phyloP scores from a whole-genome alignment of 1,140 invertebrate genomes.

The Aphelenchoides besseyi region DNA sequence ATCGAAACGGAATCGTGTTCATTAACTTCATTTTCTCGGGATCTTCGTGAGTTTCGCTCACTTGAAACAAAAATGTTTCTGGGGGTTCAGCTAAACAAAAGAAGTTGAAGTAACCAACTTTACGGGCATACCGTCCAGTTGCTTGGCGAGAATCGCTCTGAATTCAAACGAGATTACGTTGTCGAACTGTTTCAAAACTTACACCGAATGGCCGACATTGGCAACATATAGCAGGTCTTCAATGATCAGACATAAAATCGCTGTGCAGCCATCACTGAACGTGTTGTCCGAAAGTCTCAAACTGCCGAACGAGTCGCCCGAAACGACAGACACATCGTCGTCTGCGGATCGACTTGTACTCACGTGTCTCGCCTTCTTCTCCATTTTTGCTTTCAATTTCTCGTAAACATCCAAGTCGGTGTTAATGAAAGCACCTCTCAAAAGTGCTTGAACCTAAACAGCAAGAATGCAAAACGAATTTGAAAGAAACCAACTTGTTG shows the following conservation, averaged over 20 bases:
- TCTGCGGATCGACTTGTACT: neutral
- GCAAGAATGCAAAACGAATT: neutral
- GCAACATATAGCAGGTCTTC: neutral
- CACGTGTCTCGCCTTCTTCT: constrained; percentile 2
- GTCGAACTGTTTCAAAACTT: neutral
- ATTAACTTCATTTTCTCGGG: neutral
- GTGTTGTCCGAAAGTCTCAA: neutral
- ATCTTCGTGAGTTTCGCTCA: neutral
- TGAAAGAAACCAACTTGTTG: neutral
- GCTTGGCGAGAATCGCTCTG: neutral
- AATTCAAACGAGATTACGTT: neutral
- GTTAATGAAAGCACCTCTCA: neutral
- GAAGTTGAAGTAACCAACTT: too few species aligned
- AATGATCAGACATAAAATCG: neutral
- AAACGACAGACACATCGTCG: neutral
- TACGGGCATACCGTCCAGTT: neutral
- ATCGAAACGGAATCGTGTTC: neutral
- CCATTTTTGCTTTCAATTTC: neutral
- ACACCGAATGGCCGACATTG: neutral
- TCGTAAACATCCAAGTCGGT: neutral
- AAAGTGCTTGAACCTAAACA: neutral
- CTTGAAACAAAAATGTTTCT: neutral
- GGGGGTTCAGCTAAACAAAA: neutral
- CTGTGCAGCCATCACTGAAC: neutral
- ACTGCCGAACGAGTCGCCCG: constrained; percentile 2